Evolutionary conservation across 2,797 vertebrate species (phyloP), one percentile per base, ranked within the genome.

Genomic region (Poecilia picta): DNA sequence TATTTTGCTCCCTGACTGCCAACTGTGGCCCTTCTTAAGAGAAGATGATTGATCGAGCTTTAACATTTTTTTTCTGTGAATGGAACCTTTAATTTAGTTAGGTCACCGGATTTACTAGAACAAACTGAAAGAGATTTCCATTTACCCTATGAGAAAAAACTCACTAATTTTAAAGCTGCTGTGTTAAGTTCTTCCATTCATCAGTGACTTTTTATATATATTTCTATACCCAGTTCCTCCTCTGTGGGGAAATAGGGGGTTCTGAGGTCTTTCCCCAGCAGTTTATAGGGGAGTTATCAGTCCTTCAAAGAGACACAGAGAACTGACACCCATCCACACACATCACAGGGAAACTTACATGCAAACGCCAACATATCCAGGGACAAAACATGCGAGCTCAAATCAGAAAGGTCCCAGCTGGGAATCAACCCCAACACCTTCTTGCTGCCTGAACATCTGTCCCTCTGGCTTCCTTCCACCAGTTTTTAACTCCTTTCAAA

Each of bases 61-160:
- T 80, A 82, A 85, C 77, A 62, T 80, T 81, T 62, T 80, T 83
- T 88, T 79, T 41, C 39, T 83, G 64, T 88, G 83, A 90, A 87
- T 89, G 81, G 73, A 82, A 83, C 81, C 79, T 91, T 90, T 90
- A 91, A 94, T 93, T 41, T 41, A 41, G 8, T 92, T 89, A 87
- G 73, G 90, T 41, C 55, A 64, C 64, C 13, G 15, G 76, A 87
- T 86, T 90, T 83, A 90, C 89, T 82, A 79, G 88, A 39, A 73
- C 84, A 79, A 51, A 81, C 88, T 92, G 87, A 85, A 92, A 87
- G 89, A 76, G 82, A 79, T 73, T 87, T 83, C 71, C 75, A 82
- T 81, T 89, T 74, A 81, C 91, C 71, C 82, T 89, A 93, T 88
- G 91, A 86, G 20, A 39, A 28, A 43, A 71, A 28, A 15, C 76